These are phyloP conservation scores for Lates japonicus DNA, from an alignment of 2,797 vertebrate genomes.

Conservation along the genomic window DNA sequence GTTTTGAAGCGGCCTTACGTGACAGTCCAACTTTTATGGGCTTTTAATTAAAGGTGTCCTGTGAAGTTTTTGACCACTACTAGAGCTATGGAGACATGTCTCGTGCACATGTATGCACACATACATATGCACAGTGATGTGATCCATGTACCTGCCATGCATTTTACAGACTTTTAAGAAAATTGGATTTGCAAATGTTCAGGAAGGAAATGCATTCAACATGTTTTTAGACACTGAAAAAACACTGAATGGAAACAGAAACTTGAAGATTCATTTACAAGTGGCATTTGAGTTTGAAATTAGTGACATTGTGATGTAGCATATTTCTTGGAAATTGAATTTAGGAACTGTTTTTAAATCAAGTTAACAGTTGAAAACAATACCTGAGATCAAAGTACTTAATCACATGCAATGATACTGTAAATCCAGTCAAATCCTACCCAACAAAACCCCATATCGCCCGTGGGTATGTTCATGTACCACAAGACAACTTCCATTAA, in stretches of 20 bases:
- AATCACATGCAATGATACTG: slow-evolving; percentile 18
- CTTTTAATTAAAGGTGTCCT: neutral
- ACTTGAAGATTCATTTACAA: neutral
- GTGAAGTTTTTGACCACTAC: neutral
- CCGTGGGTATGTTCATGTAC: too few relatives aligned
- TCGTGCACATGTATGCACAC: neutral
- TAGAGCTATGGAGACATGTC: neutral
- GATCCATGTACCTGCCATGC: neutral
- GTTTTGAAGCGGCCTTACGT: neutral
- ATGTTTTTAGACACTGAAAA: neutral
- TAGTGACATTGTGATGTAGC: neutral
- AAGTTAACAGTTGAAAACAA: neutral
- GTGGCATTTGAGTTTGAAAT: neutral
- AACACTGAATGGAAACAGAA: neutral
- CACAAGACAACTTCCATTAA: too few relatives aligned
- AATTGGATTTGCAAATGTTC: neutral
- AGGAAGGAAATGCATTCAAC: neutral
- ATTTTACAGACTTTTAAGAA: neutral
- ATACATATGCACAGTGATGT: neutral
- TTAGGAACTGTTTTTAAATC: slow-evolving; percentile 4
- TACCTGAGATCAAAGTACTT: slow-evolving; percentile 18
- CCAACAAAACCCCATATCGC: too few relatives aligned
- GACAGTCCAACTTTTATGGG: neutral
- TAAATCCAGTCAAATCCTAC: neutral
- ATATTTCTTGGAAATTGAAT: slow-evolving; percentile 1